Base-by-base conservation (phyloP, 2,113 vertebrate genomes). In the Cryptomyrus ogoouensis region DNA sequence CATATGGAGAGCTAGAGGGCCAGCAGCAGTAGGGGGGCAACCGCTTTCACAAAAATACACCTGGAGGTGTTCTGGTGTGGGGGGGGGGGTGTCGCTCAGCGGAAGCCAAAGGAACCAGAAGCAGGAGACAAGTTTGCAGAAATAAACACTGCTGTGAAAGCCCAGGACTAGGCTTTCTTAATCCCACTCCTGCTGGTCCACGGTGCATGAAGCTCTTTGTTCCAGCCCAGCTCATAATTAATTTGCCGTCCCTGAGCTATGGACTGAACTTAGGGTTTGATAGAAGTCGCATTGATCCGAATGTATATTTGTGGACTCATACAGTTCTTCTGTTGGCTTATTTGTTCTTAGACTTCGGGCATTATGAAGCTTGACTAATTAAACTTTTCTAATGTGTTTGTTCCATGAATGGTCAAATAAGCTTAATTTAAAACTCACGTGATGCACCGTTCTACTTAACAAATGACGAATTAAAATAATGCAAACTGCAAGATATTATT, bases 1-100 rank as follows among this genome's bases (percentile, higher is more conserved):
- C 66, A 89, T 88, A 88, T 58, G 44, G 83, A 90, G 88, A 62
- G 87, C 4, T 47, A 66, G 90, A 77, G 9, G 52, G 9, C 35
- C 24, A 77, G 83, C 21, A 49, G 66, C 83, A 77, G 44, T 21
- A 21, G 35, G 44, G 52, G 56, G 89, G 50, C 3, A 15, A 24
- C 19, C 2, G 42, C 19, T 24, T 24, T 44, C 42, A 44, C 5
- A 39, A 47, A 83, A 47, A 83, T 77, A 47, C 39, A 46, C 80
- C 42, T 24, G 80, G 80, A 83, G 15, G 13, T 83, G 27, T 42
- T 83, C 5, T 2, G 53, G 19, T 1, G 19, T 3, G 84, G 10
- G 5, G 10, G 0, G 84, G 49, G 46, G 49, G 3, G 9, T 19
- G 85, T n/a, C 6, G 2, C 50, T 6, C 49, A 52, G 27, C 31